Evolutionary conservation across 2,888 invertebrate species (phyloP).

Genomic region (Globia sparganii): DNA sequence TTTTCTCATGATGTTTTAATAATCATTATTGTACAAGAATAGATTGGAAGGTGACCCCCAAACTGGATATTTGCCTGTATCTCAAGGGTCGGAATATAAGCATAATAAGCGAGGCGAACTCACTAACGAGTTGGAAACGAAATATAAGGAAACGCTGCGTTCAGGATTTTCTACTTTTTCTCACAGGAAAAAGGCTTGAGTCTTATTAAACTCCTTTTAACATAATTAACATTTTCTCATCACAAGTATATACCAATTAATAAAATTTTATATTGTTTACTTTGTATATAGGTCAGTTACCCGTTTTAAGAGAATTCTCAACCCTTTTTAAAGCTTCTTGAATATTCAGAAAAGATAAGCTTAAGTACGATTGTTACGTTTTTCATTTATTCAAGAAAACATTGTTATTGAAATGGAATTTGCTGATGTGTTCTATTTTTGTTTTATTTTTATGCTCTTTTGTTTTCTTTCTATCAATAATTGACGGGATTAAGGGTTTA

Average conservation of each 20-base stretch:
- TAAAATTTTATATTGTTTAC: not conserved
- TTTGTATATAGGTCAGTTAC: not conserved
- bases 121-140: not conserved
- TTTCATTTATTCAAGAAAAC: conserved; percentile 17
- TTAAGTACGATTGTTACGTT: conserved; percentile 4
- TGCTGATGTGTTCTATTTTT: not conserved
- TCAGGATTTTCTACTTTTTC: not conserved
- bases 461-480: not conserved
- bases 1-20: not conserved
- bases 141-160: not conserved
- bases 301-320: not conserved
- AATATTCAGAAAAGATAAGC: conserved; percentile 14
- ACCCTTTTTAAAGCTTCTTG: not conserved
- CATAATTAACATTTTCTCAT: not conserved
- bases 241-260: not conserved
- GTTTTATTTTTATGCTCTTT: not conserved
- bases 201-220: not conserved
- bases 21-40: not conserved
- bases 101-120: not conserved
- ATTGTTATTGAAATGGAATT: conserved; percentile 19
- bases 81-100: not conserved
- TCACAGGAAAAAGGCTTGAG: not conserved
- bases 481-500: not conserved
- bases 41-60: not conserved
- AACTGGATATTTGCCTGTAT: not conserved